These are phyloP conservation scores for Drosophila ficusphila DNA, from an alignment of 1,140 invertebrate genomes.

Conservation along the genomic window DNA sequence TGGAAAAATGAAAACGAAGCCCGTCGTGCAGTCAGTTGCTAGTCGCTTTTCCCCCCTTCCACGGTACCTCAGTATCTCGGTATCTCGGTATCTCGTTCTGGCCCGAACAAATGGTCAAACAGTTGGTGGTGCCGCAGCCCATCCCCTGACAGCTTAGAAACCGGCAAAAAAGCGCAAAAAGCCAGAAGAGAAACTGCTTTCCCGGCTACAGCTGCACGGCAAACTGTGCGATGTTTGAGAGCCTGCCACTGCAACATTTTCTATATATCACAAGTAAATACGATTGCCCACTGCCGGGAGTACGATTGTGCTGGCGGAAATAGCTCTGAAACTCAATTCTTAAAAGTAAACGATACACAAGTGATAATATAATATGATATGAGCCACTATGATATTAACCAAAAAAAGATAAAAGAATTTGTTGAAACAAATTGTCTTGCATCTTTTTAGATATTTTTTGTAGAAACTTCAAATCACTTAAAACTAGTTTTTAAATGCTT, in stretches of 20 bases:
- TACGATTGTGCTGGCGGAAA: neutral
- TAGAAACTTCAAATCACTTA: too few species aligned
- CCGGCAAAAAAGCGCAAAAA: constrained; percentile 29
- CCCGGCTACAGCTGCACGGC: constrained; percentile 30
- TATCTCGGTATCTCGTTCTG: constrained; percentile 25
- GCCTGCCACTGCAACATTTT: constrained; percentile 50
- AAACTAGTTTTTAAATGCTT: too few species aligned
- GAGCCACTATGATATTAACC: too few species aligned
- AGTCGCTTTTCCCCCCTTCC: constrained; percentile 18
- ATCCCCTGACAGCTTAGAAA: constrained; percentile 38
- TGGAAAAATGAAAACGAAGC: constrained; percentile 80
- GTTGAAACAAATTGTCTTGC: too few species aligned
- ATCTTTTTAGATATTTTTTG: too few species aligned
- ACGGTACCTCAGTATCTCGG: too few species aligned
- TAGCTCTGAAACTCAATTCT: neutral
- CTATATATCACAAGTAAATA: constrained; percentile 78
- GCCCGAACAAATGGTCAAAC: constrained; percentile 62
- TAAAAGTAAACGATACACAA: too few species aligned
- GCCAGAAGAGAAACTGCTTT: constrained; percentile 41
- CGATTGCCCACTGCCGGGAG: constrained; percentile 15
- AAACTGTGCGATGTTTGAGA: constrained; percentile 37
- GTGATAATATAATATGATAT: too few species aligned
- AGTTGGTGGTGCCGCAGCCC: constrained; percentile 25
- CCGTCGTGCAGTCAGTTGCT: constrained; percentile 40
- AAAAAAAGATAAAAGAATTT: too few species aligned